Evolutionary conservation across 2,113 vertebrate species (phyloP), one percentile per base, ranked within the genome.

Genomic region (Gobius niger): DNA sequence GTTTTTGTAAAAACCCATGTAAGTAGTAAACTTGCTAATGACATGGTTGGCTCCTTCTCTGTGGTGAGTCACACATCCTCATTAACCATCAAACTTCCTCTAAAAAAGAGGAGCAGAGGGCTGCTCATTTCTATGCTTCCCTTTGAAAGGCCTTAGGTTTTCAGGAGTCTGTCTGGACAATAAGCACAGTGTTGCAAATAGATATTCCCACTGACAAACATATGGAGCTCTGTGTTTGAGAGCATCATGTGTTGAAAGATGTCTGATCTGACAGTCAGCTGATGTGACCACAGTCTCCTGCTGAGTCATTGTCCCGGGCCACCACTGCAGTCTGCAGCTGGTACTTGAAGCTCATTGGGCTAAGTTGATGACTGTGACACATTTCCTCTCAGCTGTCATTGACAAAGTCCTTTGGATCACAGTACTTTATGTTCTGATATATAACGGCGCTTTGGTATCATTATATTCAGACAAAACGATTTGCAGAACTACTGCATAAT

Each of bases 231-330:
- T 87, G 69, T 85, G 74, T 76, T 69, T 72, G 63, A 84, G 65
- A 9, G 54, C 66, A 78, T 90, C 88, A 87, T 81, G 80, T 82
- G 86, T 70, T 68, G 16, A 12, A 66, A 74, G 72, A 79, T 69
- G 42, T 68, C 88, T 71, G 84, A 87, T 64, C 65, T 61, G 70
- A 68, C 68, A 76, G 74, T 91, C 88, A 92, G 88, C 85, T 91
- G 90, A 88, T 63, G 15, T 74, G 78, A 84, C 76, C 80, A 18
- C 67, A 82, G 70, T 67, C 66, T 63, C 72, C 60, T 15, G 63
- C 50, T 80, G 87, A 89, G 78, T 89, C 87, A 88, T 60, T 54
- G 68, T 74, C 49, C 18, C 73, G 68, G 50, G 59, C 67, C 52
- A 9, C 34, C 62, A 46, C 61, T 73, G 63, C 15, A 68, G 61